Evolutionary conservation across 2,888 invertebrate genomes (phyloP), one percentile per base, ranked within the genome.

Genomic region (Drosophila villosipedis): DNA sequence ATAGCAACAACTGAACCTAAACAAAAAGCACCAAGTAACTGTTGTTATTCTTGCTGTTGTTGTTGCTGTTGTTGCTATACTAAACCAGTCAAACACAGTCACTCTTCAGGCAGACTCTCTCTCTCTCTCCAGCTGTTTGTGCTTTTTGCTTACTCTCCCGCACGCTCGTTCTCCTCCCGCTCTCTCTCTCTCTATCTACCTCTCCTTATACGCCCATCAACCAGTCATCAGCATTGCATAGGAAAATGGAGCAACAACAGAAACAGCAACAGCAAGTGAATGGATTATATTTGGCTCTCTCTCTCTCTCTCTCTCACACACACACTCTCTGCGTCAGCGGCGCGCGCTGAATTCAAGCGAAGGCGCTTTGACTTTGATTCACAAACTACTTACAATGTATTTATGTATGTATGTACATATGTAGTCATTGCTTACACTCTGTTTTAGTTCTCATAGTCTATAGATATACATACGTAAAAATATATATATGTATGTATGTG

Each of bases 241-340:
- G 75, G 73, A 89, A 84, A 84, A 84, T 87, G 67, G 88, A 87
- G 79, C 88, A 75, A 53, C 61, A 83, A 50, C 33, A 70, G 43
- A n/a, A 43, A 22, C 37, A 55, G 35, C 41, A 82, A 71, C 55
- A 80, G 49, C 64, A 75, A 80, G 54, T 73, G 63, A 72, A 60
- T 47, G 67, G 52, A 28, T 22, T 43, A 37, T 19, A 50, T 57
- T 57, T 73, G 30, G 33, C 61, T 61, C 77, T 64, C 7, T 14
- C 6, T 43, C 22, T 22, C 9, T n/a, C 25, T 47, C 39, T 35
- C 19, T 10, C n/a, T 28, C 25, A 14, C 64, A n/a, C 37, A 49
- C 33, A 19, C 64, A n/a, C 37, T 55, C 33, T 57, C 41, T 72
- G 63, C 52, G 68, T 47, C 68, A 68, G 47, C 52, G 30, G 16